A percentile compares a stretch with the other conserved stretches of the same genome.
phyloP scores from a whole-genome alignment of 2,797 vertebrate species.

The Neoniphon sammara region DNA sequence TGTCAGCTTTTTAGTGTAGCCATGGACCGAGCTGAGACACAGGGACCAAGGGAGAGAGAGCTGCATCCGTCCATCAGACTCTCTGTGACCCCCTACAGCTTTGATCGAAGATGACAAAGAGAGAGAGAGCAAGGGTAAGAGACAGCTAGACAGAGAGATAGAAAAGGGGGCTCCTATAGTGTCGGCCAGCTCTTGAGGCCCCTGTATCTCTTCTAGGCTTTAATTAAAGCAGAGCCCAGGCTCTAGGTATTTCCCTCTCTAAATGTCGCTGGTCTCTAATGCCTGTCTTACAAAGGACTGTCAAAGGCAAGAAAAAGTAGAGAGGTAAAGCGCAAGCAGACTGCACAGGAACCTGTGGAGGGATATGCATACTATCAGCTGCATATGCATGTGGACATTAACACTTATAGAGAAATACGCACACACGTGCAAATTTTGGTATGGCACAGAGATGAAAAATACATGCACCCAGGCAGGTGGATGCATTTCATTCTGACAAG shows the following conservation, averaged over 20 bases:
- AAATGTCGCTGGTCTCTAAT: slow-evolving; percentile 33
- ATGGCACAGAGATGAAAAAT: background rate
- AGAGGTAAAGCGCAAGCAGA: slow-evolving; percentile 42
- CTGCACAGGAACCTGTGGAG: slow-evolving; percentile 29
- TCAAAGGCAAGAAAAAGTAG: slow-evolving; percentile 49
- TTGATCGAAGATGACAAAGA: slow-evolving; percentile 75
- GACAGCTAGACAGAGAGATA: slow-evolving; percentile 16
- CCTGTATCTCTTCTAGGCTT: slow-evolving; percentile 38
- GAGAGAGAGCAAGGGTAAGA: slow-evolving; percentile 37
- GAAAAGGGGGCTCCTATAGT: slow-evolving; percentile 41
- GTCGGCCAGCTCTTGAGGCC: slow-evolving; percentile 27
- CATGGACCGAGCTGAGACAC: slow-evolving; percentile 61
- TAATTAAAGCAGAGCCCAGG: slow-evolving; percentile 62
- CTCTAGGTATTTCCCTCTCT: slow-evolving; percentile 47
- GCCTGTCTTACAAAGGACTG: slow-evolving; percentile 51
- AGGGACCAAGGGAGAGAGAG: slow-evolving; percentile 52
- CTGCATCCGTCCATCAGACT: slow-evolving; percentile 60
- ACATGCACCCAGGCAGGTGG: background rate
- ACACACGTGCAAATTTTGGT: slow-evolving; percentile 8
- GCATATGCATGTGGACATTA: slow-evolving; percentile 15
- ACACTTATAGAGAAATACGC: slow-evolving; percentile 31
- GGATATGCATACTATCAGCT: slow-evolving; percentile 51
- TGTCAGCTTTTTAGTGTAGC: slow-evolving; percentile 73
- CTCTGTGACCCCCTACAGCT: slow-evolving; percentile 64
- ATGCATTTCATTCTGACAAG: slow-evolving; percentile 1